phyloP scores from a whole-genome alignment of 1,140 invertebrate species.

The Vanessa tameamea region DNA sequence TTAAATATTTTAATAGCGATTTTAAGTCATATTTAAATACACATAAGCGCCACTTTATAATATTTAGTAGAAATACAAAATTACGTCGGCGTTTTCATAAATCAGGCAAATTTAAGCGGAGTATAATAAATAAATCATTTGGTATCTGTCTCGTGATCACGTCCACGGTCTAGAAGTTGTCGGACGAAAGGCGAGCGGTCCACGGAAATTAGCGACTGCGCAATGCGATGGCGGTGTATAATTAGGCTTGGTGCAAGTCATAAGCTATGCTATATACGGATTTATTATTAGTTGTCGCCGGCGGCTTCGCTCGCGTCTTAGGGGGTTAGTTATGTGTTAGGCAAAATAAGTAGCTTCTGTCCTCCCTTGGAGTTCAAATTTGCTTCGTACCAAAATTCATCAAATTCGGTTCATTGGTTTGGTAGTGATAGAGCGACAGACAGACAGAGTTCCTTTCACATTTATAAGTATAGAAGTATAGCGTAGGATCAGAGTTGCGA shows the following conservation, averaged over 20 bases:
- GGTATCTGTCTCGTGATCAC: conserved; percentile 64
- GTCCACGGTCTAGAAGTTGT: conserved; percentile 66
- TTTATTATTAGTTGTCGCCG: background rate
- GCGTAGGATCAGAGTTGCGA: too few species aligned
- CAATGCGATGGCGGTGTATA: conserved; percentile 71
- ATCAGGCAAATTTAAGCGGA: conserved; percentile 38
- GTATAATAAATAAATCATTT: conserved; percentile 69
- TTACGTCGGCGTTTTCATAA: conserved; percentile 29
- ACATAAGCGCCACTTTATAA: conserved; percentile 12
- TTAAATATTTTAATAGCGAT: too few species aligned
- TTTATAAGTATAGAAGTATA: background rate
- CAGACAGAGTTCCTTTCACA: too few species aligned
- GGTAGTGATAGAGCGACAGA: too few species aligned
- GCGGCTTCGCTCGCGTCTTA: too few species aligned
- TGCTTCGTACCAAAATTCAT: too few species aligned
- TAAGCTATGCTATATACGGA: conserved; percentile 9
- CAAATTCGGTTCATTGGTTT: too few species aligned
- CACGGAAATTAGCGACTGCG: conserved; percentile 77
- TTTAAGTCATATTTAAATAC: too few species aligned
- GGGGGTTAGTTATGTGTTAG: too few species aligned
- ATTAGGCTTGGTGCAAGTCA: conserved; percentile 47
- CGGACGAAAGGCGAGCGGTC: conserved; percentile 63
- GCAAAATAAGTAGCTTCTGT: too few species aligned
- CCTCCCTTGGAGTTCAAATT: too few species aligned
- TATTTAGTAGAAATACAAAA: conserved; percentile 26